Base-by-base conservation (phyloP, 2,888 invertebrate genomes). In the Adela reaumurella region DNA sequence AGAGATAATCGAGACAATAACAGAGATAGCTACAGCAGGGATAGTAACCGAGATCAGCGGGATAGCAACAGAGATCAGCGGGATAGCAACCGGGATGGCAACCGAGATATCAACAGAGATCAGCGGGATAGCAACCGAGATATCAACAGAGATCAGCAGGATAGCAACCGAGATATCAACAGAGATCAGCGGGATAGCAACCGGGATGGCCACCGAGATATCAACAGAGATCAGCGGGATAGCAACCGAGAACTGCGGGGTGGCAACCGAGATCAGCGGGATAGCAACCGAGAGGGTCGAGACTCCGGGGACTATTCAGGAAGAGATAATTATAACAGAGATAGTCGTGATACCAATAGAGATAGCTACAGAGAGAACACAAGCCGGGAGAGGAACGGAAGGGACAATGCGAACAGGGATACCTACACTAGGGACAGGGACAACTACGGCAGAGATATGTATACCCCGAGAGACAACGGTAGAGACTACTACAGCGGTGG, bases 171-270 rank as follows among this genome's bases (percentile, higher is more conserved):
- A n/a, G n/a, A n/a, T n/a, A n/a, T n/a, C n/a, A 24, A 24, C 24
- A 24, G 10, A 6, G 10, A 10, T 5, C 6, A 24, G 5, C 5
- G 10, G 6, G 10, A 10, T 24, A 10, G 10, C 10, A 24, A n/a
- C n/a, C n/a, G 24, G 10, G 24, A 35, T 14, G 14, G 14, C 14
- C 3, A 8, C 14, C 6, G 35, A 35, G 35, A 35, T 35, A 35
- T 3, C 14, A 14, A 35, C 14, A 35, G 35, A 3, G 14, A n/a
- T n/a, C n/a, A n/a, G n/a, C n/a, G n/a, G 3, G n/a, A 35, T 35
- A 14, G n/a, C n/a, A n/a, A n/a, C n/a, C 70, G 73, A 49, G 74
- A 76, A 57, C 62, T 64, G 1, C 66, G 70, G 47, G 65, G 62
- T 54, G 66, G 67, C 10, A 49, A 45, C 42, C 48, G 41, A 8